These are phyloP conservation scores for Acanthosepion esculentum DNA, from an alignment of 2,888 invertebrate species.

Conservation along the genomic window DNA sequence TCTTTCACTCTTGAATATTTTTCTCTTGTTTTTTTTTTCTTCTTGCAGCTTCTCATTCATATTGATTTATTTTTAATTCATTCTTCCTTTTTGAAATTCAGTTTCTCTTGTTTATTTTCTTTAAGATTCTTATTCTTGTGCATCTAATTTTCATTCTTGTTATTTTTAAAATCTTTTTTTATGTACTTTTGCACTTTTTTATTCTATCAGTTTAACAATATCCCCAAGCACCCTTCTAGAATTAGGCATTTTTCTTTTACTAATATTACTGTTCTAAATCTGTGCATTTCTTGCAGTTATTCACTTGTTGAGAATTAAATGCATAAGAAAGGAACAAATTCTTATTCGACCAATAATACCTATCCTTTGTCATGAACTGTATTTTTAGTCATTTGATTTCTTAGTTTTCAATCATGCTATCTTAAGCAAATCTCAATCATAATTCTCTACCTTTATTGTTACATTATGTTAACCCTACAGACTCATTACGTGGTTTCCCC, in stretches of 20 bases:
- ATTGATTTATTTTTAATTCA: background rate
- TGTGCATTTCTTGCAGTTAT: background rate
- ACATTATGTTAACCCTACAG: too few relatives aligned
- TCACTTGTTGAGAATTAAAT: background rate
- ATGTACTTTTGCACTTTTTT: background rate
- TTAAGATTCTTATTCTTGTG: background rate
- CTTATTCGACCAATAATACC: too few relatives aligned
- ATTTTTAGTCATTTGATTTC: background rate
- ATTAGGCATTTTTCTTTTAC: background rate
- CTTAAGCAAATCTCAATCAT: background rate
- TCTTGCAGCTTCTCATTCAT: background rate
- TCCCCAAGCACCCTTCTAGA: background rate
- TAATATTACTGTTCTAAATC: background rate
- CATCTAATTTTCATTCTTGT: background rate
- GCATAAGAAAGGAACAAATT: too few relatives aligned
- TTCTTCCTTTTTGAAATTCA: background rate
- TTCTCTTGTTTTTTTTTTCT: too few relatives aligned
- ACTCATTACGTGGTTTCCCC: too few relatives aligned
- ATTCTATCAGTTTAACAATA: background rate
- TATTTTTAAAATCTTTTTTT: background rate
- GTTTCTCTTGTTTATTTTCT: background rate
- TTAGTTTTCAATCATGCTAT: background rate
- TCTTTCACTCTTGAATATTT: too few relatives aligned
- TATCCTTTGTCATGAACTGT: background rate
- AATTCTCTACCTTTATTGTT: background rate